phyloP scores from a whole-genome alignment of 2,888 invertebrate genomes.

The Limenitis camilla region DNA sequence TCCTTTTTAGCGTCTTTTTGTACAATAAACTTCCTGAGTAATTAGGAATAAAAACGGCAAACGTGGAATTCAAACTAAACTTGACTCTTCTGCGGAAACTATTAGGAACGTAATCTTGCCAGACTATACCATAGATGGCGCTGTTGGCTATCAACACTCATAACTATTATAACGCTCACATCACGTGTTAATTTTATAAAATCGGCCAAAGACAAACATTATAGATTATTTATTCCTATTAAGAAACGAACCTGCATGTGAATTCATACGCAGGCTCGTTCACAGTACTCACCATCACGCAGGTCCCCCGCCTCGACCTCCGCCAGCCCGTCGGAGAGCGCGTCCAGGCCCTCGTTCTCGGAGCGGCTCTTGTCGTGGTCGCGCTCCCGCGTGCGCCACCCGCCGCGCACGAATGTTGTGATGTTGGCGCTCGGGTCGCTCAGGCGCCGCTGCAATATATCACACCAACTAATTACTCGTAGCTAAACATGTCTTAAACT shows the following conservation, averaged over 20 bases:
- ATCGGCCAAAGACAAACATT: no score
- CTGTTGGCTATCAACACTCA: no score
- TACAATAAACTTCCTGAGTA: no score
- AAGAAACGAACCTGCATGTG: neutral
- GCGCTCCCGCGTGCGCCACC: slow-evolving; percentile 81
- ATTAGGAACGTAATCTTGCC: no score
- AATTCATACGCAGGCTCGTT: neutral
- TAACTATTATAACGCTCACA: no score
- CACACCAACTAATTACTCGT: neutral
- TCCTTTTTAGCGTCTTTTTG: no score
- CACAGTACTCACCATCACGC: slow-evolving; percentile 82
- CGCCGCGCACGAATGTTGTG: slow-evolving; percentile 87
- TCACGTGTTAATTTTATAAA: no score
- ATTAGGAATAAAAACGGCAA: no score
- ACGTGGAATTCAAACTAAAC: no score
- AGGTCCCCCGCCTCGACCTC: slow-evolving; percentile 97
- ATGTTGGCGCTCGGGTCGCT: slow-evolving; percentile 96
- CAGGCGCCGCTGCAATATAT: slow-evolving; percentile 78
- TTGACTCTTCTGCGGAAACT: no score
- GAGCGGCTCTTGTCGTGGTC: slow-evolving; percentile 86
- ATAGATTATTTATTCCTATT: no score
- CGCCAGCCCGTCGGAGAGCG: slow-evolving; percentile 85
- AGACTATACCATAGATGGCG: no score
- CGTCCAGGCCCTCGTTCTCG: slow-evolving; percentile 93
- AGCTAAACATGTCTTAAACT: neutral